Conservation (phyloP, 1,140 invertebrate genomes). For the Papilio polyxenes region DNA sequence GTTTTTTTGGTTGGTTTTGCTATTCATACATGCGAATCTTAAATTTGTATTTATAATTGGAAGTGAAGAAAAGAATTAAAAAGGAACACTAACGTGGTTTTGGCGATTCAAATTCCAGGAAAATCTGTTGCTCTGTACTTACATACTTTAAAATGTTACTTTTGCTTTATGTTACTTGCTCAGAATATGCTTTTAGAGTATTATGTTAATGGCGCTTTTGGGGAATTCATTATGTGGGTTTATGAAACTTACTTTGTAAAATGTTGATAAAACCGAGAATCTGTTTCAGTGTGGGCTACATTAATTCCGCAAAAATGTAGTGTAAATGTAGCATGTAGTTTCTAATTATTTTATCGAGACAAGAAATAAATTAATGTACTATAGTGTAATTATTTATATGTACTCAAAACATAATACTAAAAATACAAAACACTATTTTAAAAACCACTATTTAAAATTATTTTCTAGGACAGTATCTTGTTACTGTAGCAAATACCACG, state of each 20-base stretch:
- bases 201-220: neutral
- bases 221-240: neutral
- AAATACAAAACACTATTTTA: too few species aligned
- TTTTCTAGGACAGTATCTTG: too few species aligned
- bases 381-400: too few species aligned
- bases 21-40: neutral
- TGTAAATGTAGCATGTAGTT: too few species aligned
- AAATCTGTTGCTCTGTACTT: neutral
- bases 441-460: too few species aligned
- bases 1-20: neutral
- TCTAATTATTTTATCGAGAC: too few species aligned
- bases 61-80: neutral
- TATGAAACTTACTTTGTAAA: conserved; percentile 11
- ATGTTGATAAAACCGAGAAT: neutral
- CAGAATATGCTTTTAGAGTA: neutral
- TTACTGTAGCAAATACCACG: too few species aligned
- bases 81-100: neutral
- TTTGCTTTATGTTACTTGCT: neutral
- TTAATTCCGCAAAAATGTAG: neutral
- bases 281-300: neutral
- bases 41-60: too few species aligned
- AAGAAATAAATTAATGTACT: too few species aligned
- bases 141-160: neutral
- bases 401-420: too few species aligned
- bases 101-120: neutral